Evolutionary conservation across 2,797 vertebrate genomes (phyloP).

Genomic region (Bucorvus abyssinicus): DNA sequence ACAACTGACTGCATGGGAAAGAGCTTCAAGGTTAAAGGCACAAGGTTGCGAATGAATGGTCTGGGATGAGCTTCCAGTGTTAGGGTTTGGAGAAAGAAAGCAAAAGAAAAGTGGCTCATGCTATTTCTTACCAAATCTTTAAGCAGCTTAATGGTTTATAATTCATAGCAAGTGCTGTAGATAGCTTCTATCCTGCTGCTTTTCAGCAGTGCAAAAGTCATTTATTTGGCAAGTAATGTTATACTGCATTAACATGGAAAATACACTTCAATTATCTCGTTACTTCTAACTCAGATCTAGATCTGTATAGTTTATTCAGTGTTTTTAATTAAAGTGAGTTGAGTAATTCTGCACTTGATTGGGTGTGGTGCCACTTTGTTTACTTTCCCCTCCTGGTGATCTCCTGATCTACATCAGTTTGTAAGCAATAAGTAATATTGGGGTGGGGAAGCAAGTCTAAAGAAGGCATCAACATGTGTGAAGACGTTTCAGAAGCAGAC

Average conservation of each 20-base stretch:
- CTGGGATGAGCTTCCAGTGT: not conserved
- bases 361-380: not conserved
- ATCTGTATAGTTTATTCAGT: not conserved
- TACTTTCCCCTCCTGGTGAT: not conserved
- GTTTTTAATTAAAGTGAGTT: not conserved
- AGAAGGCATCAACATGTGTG: not conserved
- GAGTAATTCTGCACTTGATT: not conserved
- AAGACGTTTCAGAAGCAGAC: not conserved
- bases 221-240: not conserved
- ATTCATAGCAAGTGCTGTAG: not conserved
- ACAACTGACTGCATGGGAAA: not conserved
- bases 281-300: not conserved
- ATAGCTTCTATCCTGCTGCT: not conserved
- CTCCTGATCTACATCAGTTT: not conserved
- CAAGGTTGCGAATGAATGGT: not conserved
- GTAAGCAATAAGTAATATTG: not conserved
- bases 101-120: no score
- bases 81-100: not conserved
- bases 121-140: not conserved
- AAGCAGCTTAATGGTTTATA: not conserved
- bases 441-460: not conserved
- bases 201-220: not conserved
- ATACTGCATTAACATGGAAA: not conserved
- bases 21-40: not conserved
- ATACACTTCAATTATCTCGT: not conserved